These are phyloP conservation scores for Harpagoxenus sublaevis DNA, from an alignment of 2,888 invertebrate species.

Conservation along the genomic window DNA sequence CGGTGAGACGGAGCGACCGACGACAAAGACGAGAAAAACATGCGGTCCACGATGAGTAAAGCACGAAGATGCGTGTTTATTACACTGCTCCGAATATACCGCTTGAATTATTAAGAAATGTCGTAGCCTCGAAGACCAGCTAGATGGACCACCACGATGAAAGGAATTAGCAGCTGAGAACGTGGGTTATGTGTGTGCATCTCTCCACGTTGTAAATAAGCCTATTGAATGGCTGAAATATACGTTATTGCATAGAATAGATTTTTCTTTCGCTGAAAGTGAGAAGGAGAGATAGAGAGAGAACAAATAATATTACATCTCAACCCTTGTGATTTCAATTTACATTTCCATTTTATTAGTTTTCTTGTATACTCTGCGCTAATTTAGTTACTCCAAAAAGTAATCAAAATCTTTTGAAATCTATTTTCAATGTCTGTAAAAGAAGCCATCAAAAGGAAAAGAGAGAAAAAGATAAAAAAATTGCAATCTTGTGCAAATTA, in stretches of 20 bases:
- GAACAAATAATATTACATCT: background rate
- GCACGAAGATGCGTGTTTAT: slow-evolving; percentile 60
- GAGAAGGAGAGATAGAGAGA: background rate
- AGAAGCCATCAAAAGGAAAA: background rate
- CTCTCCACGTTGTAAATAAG: slow-evolving; percentile 16
- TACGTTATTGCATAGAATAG: slow-evolving; percentile 2
- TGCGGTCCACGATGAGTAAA: slow-evolving; percentile 54
- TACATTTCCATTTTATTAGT: background rate
- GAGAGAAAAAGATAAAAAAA: background rate
- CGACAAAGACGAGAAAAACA: slow-evolving; percentile 69
- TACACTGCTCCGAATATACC: slow-evolving; percentile 47
- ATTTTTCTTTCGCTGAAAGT: slow-evolving; percentile 8
- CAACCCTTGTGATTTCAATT: background rate
- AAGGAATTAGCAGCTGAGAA: background rate
- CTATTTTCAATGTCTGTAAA: background rate
- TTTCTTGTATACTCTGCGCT: background rate
- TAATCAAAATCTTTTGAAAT: background rate
- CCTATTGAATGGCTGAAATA: slow-evolving; percentile 2
- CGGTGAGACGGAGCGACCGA: slow-evolving; percentile 52
- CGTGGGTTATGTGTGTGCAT: background rate
- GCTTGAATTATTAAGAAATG: slow-evolving; percentile 58
- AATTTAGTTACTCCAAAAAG: background rate
- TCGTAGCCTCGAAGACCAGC: slow-evolving; percentile 9
- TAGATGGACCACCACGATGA: slow-evolving; percentile 36
- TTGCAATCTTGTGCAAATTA: background rate